Percentiles rank a stretch among this genome's conserved stretches.
phyloP scores from a whole-genome alignment of 1,140 invertebrate species.

The Phocides pigmalion region DNA sequence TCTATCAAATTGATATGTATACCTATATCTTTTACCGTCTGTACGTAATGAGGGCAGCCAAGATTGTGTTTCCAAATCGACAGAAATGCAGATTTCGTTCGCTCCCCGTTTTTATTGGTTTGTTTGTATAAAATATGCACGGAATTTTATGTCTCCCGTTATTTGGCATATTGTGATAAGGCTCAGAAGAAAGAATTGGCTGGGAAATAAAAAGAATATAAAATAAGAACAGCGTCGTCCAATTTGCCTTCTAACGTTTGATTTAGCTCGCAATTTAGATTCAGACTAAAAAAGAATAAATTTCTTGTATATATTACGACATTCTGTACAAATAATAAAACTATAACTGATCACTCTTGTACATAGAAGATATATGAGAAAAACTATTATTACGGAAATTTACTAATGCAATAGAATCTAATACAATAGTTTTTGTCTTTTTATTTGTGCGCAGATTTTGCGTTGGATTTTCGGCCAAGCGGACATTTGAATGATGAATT shows the following conservation, averaged over 20 bases:
- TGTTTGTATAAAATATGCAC: slow-evolving; percentile 29
- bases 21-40: neutral
- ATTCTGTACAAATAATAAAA: no score
- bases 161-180: slow-evolving; percentile 33
- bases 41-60: neutral
- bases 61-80: slow-evolving; percentile 8
- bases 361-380: no score
- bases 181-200: slow-evolving; percentile 13
- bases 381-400: no score
- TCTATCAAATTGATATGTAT: no score
- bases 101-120: slow-evolving; percentile 19
- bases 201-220: slow-evolving; percentile 22
- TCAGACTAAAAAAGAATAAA: neutral
- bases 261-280: slow-evolving; percentile 19
- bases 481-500: no score
- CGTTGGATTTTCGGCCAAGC: no score
- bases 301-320: neutral
- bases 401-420: no score
- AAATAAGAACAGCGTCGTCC: slow-evolving; percentile 12
- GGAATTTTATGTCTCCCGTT: slow-evolving; percentile 22
- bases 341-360: no score
- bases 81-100: slow-evolving; percentile 19
- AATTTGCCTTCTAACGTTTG: slow-evolving; percentile 25
- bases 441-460: no score
- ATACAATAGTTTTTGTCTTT: no score